Percentiles rank a stretch among this genome's conserved stretches.
These are phyloP conservation scores for Chrysolina haemoptera DNA, from an alignment of 2,888 invertebrate genomes.

Conservation along the genomic window DNA sequence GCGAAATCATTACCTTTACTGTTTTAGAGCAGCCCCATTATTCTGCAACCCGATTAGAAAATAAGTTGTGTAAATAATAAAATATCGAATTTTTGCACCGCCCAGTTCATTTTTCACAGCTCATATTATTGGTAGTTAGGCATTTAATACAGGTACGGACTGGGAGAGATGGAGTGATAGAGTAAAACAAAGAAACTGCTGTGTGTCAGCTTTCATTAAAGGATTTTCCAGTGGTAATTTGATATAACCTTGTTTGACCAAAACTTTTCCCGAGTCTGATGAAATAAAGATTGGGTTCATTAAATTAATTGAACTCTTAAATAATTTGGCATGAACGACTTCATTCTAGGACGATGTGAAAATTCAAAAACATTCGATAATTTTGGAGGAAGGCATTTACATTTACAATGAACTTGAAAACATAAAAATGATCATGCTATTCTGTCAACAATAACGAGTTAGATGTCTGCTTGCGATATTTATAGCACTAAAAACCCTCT, in stretches of 20 bases:
- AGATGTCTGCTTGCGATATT: too few species aligned
- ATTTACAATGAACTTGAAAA: too few species aligned
- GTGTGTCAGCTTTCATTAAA: slow-evolving; percentile 29
- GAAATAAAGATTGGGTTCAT: background rate
- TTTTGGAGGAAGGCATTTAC: too few species aligned
- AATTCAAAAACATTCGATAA: too few species aligned
- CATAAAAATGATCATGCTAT: too few species aligned
- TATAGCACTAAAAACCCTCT: too few species aligned
- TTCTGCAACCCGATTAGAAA: slow-evolving; percentile 3
- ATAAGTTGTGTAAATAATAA: slow-evolving; percentile 47
- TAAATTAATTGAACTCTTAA: too few species aligned
- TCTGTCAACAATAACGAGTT: too few species aligned
- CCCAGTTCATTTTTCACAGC: background rate
- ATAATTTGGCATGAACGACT: too few species aligned
- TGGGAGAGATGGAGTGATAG: slow-evolving; percentile 67
- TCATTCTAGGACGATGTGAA: too few species aligned
- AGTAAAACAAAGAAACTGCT: slow-evolving; percentile 63
- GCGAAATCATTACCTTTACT: background rate
- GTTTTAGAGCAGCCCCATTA: background rate
- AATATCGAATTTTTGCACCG: slow-evolving; percentile 24
- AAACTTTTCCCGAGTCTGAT: background rate
- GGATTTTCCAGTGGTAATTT: slow-evolving; percentile 29
- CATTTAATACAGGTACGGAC: slow-evolving; percentile 49
- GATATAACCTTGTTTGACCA: slow-evolving; percentile 36
- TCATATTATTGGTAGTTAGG: slow-evolving; percentile 46